Percentiles rank a stretch among this genome's conserved stretches.
These are phyloP conservation scores for Amphipyra tragopoginis DNA, from an alignment of 2,888 invertebrate species.

Conservation along the genomic window DNA sequence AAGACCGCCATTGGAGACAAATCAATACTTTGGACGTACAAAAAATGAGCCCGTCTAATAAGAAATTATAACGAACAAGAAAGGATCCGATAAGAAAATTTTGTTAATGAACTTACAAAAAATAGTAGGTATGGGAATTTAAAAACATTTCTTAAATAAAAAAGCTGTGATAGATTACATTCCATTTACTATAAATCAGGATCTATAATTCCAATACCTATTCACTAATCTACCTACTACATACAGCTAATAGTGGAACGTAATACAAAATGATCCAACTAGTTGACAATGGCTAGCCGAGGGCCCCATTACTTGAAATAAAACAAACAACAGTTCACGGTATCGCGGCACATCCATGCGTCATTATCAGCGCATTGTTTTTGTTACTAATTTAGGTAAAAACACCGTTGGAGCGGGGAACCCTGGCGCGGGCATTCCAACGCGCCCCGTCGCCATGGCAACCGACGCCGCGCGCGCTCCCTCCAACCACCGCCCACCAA, in stretches of 20 bases:
- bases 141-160: slow-evolving; percentile 20
- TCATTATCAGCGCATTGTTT: slow-evolving; percentile 71
- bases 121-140: slow-evolving; percentile 12
- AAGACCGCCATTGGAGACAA: slow-evolving; percentile 60
- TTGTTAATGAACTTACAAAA: slow-evolving; percentile 41
- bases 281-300: slow-evolving; percentile 35
- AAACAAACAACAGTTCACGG: slow-evolving; percentile 55
- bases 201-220: slow-evolving; percentile 6
- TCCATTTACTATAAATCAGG: slow-evolving; percentile 1
- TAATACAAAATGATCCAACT: slow-evolving; percentile 26
- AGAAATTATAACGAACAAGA: slow-evolving; percentile 43
- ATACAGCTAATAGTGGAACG: slow-evolving; percentile 14
- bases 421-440: slow-evolving; percentile 83
- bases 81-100: slow-evolving; percentile 44
- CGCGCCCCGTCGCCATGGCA: slow-evolving; percentile 89
- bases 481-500: slow-evolving; percentile 70
- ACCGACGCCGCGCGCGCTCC: slow-evolving; percentile 78
- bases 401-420: slow-evolving; percentile 78
- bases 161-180: slow-evolving; percentile 16
- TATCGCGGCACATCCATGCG: slow-evolving; percentile 62
- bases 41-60: slow-evolving; percentile 50
- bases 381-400: slow-evolving; percentile 82
- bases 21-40: slow-evolving; percentile 56
- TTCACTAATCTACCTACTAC: background rate
- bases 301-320: slow-evolving; percentile 54